Percentiles rank a stretch among this genome's conserved stretches.
These are phyloP conservation scores for Cerastis leucographa DNA, from an alignment of 2,888 invertebrate genomes.

Conservation along the genomic window DNA sequence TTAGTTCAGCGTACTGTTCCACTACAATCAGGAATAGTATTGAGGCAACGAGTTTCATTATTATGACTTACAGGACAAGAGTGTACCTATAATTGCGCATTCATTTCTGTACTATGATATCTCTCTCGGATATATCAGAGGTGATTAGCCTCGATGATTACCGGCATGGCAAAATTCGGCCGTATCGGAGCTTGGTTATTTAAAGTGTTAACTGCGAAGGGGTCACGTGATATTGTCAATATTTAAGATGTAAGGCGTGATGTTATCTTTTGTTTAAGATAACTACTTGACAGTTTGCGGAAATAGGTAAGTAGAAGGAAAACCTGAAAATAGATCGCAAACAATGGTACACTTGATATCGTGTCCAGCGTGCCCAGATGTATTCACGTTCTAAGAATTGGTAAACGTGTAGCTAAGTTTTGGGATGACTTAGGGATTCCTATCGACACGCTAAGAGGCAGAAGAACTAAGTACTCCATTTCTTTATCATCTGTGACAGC, in stretches of 20 bases:
- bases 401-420: not conserved
- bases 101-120: not conserved
- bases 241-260: not conserved
- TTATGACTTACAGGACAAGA: not conserved
- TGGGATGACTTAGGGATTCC: not conserved
- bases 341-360: not conserved
- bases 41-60: not conserved
- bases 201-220: not conserved
- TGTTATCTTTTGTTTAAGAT: not conserved
- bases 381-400: not conserved
- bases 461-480: constrained; percentile 1
- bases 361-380: not conserved
- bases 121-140: not conserved
- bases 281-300: too few relatives aligned
- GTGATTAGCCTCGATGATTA: not conserved
- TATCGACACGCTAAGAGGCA: not conserved
- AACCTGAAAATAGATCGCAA: not conserved
- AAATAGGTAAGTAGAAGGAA: not conserved
- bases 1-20: not conserved
- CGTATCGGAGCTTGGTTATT: not conserved
- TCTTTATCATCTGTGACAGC: constrained; percentile 2
- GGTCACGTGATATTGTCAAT: not conserved
- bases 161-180: not conserved
- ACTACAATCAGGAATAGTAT: not conserved
- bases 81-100: not conserved